Percentiles rank a stretch among this genome's conserved stretches.
phyloP scores from a whole-genome alignment of 1,140 invertebrate genomes.

The Bombus fervidus region DNA sequence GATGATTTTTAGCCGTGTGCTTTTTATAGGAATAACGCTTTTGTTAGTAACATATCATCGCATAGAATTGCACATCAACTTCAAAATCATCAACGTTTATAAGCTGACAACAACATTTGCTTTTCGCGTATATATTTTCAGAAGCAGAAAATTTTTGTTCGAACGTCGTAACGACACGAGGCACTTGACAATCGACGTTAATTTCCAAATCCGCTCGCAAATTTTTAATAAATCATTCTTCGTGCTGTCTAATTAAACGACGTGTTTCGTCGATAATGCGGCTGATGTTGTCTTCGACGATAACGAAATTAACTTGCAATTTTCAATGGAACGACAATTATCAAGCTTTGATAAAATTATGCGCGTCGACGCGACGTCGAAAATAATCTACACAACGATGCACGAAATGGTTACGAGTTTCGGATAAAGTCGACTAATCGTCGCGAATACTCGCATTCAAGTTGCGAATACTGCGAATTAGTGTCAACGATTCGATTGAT shows the following conservation, averaged over 20 bases:
- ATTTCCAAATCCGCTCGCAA: background rate
- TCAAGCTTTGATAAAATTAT: background rate
- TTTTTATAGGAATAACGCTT: no score
- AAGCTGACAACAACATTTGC: no score
- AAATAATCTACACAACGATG: background rate
- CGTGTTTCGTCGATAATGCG: background rate
- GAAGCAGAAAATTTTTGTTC: no score
- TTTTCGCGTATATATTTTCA: no score
- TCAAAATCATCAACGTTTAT: no score
- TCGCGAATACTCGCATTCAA: no score
- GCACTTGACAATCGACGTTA: background rate
- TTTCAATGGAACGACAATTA: conserved; percentile 2
- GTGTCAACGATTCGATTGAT: background rate
- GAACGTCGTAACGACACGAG: no score
- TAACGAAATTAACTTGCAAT: conserved; percentile 21
- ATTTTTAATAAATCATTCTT: background rate
- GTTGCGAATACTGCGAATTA: background rate
- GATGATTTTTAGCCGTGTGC: no score
- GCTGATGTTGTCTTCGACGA: background rate
- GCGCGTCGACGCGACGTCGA: background rate
- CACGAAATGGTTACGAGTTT: background rate
- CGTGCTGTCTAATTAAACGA: background rate
- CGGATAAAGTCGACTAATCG: background rate
- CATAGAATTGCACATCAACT: no score
- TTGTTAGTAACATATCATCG: no score